Evolutionary conservation across 2,113 vertebrate species (phyloP).

Genomic region (Sinocyclocheilus anophthalmus): DNA sequence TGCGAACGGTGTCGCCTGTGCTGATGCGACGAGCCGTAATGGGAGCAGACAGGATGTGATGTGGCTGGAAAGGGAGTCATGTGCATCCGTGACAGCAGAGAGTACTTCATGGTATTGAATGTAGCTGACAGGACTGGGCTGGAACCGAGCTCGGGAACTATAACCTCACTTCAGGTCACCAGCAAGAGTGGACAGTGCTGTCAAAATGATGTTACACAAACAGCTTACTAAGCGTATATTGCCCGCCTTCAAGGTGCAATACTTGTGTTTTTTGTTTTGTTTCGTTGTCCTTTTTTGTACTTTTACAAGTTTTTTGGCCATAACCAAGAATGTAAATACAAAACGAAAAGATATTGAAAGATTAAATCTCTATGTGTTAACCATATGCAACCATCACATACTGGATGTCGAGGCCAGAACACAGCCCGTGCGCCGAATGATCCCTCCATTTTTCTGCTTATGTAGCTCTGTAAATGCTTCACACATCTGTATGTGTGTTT

Average conservation of each 20-base stretch:
- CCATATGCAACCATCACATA: slow-evolving; percentile 68
- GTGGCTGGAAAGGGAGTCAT: slow-evolving; percentile 59
- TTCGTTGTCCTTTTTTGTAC: slow-evolving; percentile 53
- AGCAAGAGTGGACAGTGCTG: slow-evolving; percentile 75
- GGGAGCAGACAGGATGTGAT: slow-evolving; percentile 43
- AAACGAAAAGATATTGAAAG: slow-evolving; percentile 49
- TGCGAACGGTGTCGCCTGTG: background rate
- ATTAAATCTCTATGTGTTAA: slow-evolving; percentile 55
- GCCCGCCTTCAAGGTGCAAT: slow-evolving; percentile 78
- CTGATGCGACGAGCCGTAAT: background rate
- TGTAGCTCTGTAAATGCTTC: slow-evolving; percentile 65
- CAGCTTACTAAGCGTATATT: slow-evolving; percentile 72
- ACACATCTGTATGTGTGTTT: slow-evolving; percentile 66
- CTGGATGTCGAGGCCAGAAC: slow-evolving; percentile 51
- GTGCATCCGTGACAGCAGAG: slow-evolving; percentile 66
- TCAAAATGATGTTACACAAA: slow-evolving; percentile 71
- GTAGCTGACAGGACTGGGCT: slow-evolving; percentile 78
- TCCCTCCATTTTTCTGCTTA: slow-evolving; percentile 62
- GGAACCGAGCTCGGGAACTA: slow-evolving; percentile 70
- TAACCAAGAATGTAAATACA: slow-evolving; percentile 79
- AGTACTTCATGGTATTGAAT: slow-evolving; percentile 80
- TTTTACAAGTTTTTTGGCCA: slow-evolving; percentile 67
- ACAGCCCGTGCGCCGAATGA: slow-evolving; percentile 50
- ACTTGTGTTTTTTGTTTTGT: slow-evolving; percentile 60
- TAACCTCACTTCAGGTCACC: slow-evolving; percentile 81